A percentile compares a stretch with the other conserved stretches of the same genome.
Evolutionary conservation across 2,113 vertebrate genomes (phyloP).

Genomic region (Salvator merianae): DNA sequence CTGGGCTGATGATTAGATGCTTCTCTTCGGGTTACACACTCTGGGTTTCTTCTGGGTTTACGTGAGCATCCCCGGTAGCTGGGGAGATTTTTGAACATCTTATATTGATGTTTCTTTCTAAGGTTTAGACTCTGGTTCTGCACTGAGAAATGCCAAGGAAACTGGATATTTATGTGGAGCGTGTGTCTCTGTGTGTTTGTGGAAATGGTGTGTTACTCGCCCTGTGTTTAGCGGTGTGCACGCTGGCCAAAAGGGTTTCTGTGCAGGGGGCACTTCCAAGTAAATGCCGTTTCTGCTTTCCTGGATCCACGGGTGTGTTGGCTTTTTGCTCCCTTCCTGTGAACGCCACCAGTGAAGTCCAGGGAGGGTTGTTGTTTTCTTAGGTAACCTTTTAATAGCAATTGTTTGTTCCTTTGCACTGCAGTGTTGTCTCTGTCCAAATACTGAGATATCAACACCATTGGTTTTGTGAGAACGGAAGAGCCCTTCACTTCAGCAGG

Average conservation of each 20-base stretch:
- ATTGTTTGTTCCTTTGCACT: constrained; percentile 54
- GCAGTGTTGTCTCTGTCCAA: constrained; percentile 60
- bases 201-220: constrained; percentile 65
- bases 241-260: constrained; percentile 75
- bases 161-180: constrained; percentile 75
- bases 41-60: constrained; percentile 28
- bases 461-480: constrained; percentile 29
- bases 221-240: constrained; percentile 69
- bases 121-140: constrained; percentile 72
- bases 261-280: constrained; percentile 71
- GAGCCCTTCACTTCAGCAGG: constrained; percentile 7
- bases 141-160: constrained; percentile 80
- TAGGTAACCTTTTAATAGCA: constrained; percentile 59
- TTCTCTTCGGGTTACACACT: constrained; percentile 26
- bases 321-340: constrained; percentile 52
- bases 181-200: constrained; percentile 61
- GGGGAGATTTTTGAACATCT: constrained; percentile 52
- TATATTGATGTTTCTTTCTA: constrained; percentile 56
- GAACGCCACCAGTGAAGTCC: constrained; percentile 66
- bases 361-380: constrained; percentile 44
- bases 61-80: constrained; percentile 50
- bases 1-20: constrained; percentile 36
- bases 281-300: constrained; percentile 75
- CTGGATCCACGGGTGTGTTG: constrained; percentile 34
- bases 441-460: constrained; percentile 25